A percentile compares a stretch with the other conserved stretches of the same genome.
Evolutionary conservation across 1,140 invertebrate species (phyloP).

Genomic region (Drosophila kurseongensis): DNA sequence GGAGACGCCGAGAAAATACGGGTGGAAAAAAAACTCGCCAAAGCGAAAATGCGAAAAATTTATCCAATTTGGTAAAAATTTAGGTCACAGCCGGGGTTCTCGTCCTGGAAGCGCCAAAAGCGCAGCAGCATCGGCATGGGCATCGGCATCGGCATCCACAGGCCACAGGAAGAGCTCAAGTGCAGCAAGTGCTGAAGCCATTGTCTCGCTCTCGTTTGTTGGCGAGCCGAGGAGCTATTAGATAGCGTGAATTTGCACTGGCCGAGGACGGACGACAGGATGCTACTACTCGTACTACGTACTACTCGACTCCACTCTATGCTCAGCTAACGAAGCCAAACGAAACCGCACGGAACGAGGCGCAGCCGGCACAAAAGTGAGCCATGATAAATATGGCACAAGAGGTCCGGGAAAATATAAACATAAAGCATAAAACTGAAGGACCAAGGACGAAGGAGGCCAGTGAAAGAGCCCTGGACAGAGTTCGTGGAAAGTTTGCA

Average conservation of each 20-base stretch:
- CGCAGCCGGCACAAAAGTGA: conserved; percentile 58
- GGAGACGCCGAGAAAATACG: conserved; percentile 13
- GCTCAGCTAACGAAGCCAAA: conserved; percentile 12
- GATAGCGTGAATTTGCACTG: conserved; percentile 55
- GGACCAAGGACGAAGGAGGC: conserved; percentile 11
- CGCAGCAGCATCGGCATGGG: conserved; percentile 44
- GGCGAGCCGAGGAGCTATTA: conserved; percentile 44
- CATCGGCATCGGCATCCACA: conserved; percentile 28
- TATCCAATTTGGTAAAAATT: conserved; percentile 84
- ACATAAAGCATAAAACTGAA: conserved; percentile 63
- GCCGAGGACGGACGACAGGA: conserved; percentile 25
- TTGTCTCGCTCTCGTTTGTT: conserved; percentile 64
- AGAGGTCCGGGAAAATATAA: conserved; percentile 33
- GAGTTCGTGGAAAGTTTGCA: conserved; percentile 34
- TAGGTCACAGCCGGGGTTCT: conserved; percentile 75
- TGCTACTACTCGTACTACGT: not conserved
- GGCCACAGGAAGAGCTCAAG: conserved; percentile 76
- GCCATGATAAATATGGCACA: conserved; percentile 69
- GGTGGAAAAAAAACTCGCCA: conserved; percentile 37
- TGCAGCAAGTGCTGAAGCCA: conserved; percentile 74
- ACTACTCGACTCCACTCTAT: not conserved
- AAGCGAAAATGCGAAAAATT: conserved; percentile 84
- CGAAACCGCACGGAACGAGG: conserved; percentile 32
- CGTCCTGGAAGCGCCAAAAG: conserved; percentile 66
- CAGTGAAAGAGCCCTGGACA: conserved; percentile 10